These are phyloP conservation scores for Amblyraja radiata DNA, from an alignment of 2,797 vertebrate genomes.

Conservation along the genomic window DNA sequence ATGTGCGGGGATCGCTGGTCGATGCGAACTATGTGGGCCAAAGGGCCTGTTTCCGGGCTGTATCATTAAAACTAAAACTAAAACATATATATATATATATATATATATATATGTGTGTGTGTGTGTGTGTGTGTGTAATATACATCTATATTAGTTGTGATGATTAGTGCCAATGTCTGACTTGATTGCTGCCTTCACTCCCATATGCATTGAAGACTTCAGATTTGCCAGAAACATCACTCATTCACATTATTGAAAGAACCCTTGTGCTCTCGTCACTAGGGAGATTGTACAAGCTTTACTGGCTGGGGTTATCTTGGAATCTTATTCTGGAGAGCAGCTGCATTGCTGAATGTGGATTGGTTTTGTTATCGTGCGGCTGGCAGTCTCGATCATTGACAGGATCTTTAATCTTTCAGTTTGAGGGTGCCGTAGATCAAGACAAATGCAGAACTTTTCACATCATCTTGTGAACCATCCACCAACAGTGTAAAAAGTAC, in stretches of 20 bases:
- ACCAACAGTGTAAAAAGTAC: background rate
- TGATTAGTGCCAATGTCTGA: background rate
- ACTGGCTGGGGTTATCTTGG: background rate
- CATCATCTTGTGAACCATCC: background rate
- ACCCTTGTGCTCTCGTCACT: background rate
- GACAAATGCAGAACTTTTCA: background rate
- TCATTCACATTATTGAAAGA: background rate
- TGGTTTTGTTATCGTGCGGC: background rate
- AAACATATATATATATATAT: too few relatives aligned
- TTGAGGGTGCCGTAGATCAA: background rate
- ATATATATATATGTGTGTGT: too few relatives aligned
- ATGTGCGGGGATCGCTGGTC: too few relatives aligned
- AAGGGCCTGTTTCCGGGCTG: too few relatives aligned
- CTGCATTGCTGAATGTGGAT: background rate
- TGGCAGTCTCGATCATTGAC: background rate
- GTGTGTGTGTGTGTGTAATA: too few relatives aligned
- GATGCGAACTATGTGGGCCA: too few relatives aligned
- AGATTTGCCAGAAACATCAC: background rate
- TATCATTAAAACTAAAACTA: too few relatives aligned
- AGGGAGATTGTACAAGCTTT: background rate
- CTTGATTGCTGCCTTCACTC: background rate
- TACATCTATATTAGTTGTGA: too few relatives aligned
- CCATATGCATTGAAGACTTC: background rate
- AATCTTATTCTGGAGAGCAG: constrained; percentile 7
- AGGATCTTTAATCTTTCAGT: background rate